Evolutionary conservation across 1,140 invertebrate genomes (phyloP).

Genomic region (Batillaria attramentaria): DNA sequence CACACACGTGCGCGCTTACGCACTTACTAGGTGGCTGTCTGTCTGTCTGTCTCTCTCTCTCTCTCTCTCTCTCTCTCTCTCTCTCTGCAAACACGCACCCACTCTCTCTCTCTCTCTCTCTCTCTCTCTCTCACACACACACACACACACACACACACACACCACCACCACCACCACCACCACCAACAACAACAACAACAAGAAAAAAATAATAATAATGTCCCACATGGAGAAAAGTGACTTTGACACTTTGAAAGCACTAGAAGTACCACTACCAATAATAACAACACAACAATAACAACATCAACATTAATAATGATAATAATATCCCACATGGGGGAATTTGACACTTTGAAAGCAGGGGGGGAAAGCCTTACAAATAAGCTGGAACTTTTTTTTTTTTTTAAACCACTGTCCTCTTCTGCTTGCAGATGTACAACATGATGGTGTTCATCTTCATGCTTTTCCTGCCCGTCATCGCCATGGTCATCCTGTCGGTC

Average conservation of each 20-base stretch:
- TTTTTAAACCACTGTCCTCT: neutral
- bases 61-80: neutral
- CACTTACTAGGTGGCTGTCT: too few species aligned
- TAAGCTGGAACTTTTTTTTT: too few species aligned
- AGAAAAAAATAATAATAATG: too few species aligned
- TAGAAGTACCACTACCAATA: neutral
- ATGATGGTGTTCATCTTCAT: slow-evolving; percentile 5
- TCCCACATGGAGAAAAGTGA: neutral
- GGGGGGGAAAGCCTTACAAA: too few species aligned
- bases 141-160: neutral
- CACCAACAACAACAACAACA: too few species aligned
- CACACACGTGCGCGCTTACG: neutral
- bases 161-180: too few species aligned
- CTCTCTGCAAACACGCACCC: neutral
- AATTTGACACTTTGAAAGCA: too few species aligned
- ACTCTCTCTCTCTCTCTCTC: neutral
- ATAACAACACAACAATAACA: too few species aligned
- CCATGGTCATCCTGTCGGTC: neutral
- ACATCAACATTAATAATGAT: too few species aligned
- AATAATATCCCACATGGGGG: too few species aligned
- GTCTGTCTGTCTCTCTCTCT: too few species aligned
- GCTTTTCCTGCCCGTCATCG: neutral
- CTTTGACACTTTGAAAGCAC: neutral
- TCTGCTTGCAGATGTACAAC: slow-evolving; percentile 17
- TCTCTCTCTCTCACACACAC: neutral